Evolutionary conservation across 2,888 invertebrate genomes (phyloP).

Genomic region (Eugnorisma glareosa): DNA sequence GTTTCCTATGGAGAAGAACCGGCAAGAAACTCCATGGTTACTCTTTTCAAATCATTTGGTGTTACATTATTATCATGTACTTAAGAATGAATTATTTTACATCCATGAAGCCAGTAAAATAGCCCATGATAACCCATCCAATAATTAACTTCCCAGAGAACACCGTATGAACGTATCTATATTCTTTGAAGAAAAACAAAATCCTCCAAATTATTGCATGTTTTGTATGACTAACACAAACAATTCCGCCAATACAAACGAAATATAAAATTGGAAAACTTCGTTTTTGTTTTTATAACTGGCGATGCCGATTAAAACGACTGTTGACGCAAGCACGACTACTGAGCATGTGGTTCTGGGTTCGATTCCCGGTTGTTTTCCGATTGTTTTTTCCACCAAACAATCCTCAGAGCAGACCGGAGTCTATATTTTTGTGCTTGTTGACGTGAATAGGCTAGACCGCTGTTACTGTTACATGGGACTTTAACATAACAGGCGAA

Average conservation of each 20-base stretch:
- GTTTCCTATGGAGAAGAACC: too few relatives aligned
- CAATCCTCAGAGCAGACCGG: neutral
- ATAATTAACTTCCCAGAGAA: too few relatives aligned
- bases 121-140: too few relatives aligned
- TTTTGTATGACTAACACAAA: conserved; percentile 2
- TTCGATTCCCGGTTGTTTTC: neutral
- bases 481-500: neutral
- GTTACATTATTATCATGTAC: too few relatives aligned
- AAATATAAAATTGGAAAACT: conserved; percentile 43
- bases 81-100: too few relatives aligned
- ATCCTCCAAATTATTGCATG: neutral
- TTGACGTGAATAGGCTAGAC: neutral
- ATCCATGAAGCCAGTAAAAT: too few relatives aligned
- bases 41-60: too few relatives aligned
- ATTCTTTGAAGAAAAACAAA: conserved; percentile 13
- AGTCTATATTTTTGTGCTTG: neutral
- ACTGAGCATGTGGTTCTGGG: neutral
- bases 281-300: conserved; percentile 21
- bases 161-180: neutral
- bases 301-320: neutral
- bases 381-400: neutral
- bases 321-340: neutral
- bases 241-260: conserved; percentile 28
- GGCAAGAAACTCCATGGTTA: too few relatives aligned
- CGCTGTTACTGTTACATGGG: neutral